phyloP scores from a whole-genome alignment of 2,113 vertebrate genomes.

The Prochilodus magdalenae region DNA sequence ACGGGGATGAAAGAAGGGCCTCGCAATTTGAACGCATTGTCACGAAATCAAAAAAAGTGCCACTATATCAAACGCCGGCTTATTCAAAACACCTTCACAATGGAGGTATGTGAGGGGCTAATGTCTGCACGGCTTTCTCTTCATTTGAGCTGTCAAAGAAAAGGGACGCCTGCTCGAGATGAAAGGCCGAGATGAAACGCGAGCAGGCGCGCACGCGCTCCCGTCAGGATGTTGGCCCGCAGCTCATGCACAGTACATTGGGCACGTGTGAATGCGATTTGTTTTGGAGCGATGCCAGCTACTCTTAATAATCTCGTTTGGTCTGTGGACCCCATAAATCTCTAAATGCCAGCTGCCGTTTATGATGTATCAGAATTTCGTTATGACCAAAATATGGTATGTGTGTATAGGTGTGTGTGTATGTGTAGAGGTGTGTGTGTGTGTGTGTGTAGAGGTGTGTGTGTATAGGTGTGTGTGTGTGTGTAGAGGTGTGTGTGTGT shows the following conservation, averaged over 20 bases:
- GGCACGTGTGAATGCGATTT: background rate
- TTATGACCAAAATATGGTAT: no score
- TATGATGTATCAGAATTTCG: no score
- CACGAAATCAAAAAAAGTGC: constrained; percentile 19
- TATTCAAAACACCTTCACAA: constrained; percentile 46
- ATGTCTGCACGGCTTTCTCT: constrained; percentile 15
- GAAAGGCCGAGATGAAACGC: background rate
- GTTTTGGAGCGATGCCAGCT: background rate
- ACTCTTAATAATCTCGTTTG: background rate
- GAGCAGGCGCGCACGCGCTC: background rate
- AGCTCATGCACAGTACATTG: background rate
- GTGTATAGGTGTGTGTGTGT: constrained; percentile 1
- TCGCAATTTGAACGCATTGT: constrained; percentile 48
- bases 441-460: background rate
- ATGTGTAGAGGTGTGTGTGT: background rate
- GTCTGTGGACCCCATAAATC: background rate
- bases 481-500: background rate
- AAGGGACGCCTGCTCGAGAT: background rate
- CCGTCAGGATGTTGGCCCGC: background rate
- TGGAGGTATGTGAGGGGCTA: constrained; percentile 18
- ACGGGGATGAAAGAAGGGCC: constrained; percentile 37
- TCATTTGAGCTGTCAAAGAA: constrained; percentile 33
- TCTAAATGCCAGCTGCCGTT: no score
- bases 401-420: background rate
- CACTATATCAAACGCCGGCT: constrained; percentile 5